phyloP scores from a whole-genome alignment of 1,140 invertebrate genomes.

The Euura lappo region DNA sequence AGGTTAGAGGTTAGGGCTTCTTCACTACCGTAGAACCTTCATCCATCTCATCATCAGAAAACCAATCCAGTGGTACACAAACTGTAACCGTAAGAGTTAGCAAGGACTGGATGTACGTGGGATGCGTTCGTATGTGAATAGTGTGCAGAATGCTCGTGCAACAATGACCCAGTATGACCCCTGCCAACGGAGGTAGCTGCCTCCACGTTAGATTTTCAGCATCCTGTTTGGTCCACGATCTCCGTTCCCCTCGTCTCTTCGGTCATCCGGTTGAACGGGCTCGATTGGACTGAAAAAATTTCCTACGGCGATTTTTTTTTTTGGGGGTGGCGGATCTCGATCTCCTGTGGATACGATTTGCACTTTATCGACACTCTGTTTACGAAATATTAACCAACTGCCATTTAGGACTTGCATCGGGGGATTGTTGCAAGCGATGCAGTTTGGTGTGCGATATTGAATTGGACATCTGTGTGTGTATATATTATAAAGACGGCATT shows the following conservation, averaged over 20 bases:
- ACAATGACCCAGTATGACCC: slow-evolving; percentile 42
- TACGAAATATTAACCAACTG: too few species aligned
- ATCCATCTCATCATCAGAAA: background rate
- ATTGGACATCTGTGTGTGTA: too few species aligned
- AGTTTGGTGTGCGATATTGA: too few species aligned
- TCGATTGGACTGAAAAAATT: too few species aligned
- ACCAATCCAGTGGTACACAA: too few species aligned
- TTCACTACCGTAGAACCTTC: background rate
- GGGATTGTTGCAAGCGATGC: background rate
- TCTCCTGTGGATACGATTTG: too few species aligned
- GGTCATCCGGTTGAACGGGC: too few species aligned
- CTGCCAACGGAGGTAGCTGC: slow-evolving; percentile 24
- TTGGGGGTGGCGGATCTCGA: too few species aligned
- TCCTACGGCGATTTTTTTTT: too few species aligned
- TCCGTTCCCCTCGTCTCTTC: background rate
- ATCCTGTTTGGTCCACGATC: slow-evolving; percentile 31
- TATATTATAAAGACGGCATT: background rate
- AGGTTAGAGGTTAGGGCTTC: too few species aligned
- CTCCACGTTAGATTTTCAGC: slow-evolving; percentile 41
- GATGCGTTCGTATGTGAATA: slow-evolving; percentile 24
- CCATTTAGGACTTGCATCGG: background rate
- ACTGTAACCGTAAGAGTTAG: background rate
- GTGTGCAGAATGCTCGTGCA: slow-evolving; percentile 43
- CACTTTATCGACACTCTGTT: too few species aligned
- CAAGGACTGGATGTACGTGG: slow-evolving; percentile 10